A percentile compares a stretch with the other conserved stretches of the same genome.
Evolutionary conservation across 2,113 vertebrate species (phyloP).

Genomic region (Macrotis lagotis): DNA sequence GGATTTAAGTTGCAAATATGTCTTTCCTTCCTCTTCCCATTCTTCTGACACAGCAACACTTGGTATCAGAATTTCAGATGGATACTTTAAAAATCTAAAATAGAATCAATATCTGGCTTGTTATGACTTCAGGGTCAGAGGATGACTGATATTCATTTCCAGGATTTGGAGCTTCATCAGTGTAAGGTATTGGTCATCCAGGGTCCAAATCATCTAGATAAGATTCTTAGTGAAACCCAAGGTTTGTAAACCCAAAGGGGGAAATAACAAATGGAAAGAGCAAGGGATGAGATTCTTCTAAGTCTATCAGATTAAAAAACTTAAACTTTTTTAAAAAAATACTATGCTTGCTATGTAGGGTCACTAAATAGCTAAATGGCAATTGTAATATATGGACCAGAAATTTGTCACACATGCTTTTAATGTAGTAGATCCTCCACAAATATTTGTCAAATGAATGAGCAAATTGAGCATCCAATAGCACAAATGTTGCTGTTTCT

Average conservation of each 20-base stretch:
- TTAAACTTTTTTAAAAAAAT: background rate
- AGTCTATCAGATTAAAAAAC: slow-evolving; percentile 9
- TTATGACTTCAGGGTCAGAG: background rate
- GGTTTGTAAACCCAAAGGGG: background rate
- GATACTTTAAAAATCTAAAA: background rate
- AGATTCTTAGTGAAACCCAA: slow-evolving; percentile 10
- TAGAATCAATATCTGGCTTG: background rate
- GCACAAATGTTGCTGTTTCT: slow-evolving; percentile 40
- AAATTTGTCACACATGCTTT: background rate
- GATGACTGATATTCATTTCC: background rate
- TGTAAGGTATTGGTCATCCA: background rate
- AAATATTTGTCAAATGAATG: slow-evolving; percentile 34
- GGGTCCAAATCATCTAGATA: background rate
- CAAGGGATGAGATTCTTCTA: background rate
- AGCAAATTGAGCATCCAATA: background rate
- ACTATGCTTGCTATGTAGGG: background rate
- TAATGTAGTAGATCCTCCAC: background rate
- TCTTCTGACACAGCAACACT: background rate
- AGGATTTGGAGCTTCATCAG: background rate
- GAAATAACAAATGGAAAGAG: background rate
- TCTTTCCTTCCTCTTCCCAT: background rate
- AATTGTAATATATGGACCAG: slow-evolving; percentile 15
- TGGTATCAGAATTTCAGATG: background rate
- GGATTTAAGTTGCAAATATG: background rate
- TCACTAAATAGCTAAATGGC: slow-evolving; percentile 2